These are phyloP conservation scores for Gorsachius goisagi DNA, from an alignment of 2,113 vertebrate genomes.

Conservation along the genomic window DNA sequence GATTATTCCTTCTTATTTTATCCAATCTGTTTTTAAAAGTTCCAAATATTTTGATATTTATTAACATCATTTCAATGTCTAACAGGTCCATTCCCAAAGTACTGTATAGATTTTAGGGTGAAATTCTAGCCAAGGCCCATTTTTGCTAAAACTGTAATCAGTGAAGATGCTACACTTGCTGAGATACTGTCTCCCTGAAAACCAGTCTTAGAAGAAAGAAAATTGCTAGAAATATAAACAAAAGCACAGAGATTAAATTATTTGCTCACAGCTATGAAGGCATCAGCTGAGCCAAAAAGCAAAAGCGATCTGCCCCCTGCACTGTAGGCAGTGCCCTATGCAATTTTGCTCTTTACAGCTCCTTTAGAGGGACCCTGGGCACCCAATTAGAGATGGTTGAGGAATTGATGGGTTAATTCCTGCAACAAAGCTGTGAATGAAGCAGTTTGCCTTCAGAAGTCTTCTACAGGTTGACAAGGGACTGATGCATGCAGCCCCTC, in stretches of 20 bases:
- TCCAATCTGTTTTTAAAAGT: not conserved
- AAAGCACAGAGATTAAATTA: not conserved
- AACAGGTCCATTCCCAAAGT: not conserved
- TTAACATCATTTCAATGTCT: not conserved
- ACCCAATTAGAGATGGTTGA: not conserved
- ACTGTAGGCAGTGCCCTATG: not conserved
- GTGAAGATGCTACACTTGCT: not conserved
- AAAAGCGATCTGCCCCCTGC: not conserved
- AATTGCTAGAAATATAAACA: not conserved
- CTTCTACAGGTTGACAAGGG: not conserved
- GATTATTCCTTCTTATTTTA: not conserved
- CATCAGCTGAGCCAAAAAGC: not conserved
- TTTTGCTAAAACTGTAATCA: not conserved
- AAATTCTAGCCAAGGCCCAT: not conserved
- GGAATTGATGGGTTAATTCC: not conserved
- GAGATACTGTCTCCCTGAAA: not conserved
- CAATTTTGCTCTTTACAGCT: not conserved
- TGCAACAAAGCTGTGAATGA: not conserved
- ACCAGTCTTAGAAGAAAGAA: not conserved
- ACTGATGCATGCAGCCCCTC: not conserved
- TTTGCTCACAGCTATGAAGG: not conserved
- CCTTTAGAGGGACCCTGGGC: not conserved
- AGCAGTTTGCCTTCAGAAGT: not conserved
- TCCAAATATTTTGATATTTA: not conserved
- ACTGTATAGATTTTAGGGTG: not conserved